Percentiles rank a stretch among this genome's conserved stretches.
These are phyloP conservation scores for Ridgeia piscesae DNA, from an alignment of 1,140 invertebrate genomes.

Conservation along the genomic window DNA sequence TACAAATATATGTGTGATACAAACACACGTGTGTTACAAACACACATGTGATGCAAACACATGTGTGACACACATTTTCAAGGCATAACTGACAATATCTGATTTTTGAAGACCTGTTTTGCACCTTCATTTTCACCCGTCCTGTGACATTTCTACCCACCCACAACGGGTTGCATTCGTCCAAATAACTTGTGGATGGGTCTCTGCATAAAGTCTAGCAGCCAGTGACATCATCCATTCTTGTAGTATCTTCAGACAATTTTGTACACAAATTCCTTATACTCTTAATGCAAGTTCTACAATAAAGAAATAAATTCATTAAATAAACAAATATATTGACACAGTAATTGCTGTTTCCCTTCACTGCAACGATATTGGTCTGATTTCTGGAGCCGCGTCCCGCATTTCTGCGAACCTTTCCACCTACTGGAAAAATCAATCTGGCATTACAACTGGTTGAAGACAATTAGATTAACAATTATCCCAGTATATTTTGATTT, in stretches of 20 bases:
- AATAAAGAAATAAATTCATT: neutral
- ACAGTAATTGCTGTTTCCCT: neutral
- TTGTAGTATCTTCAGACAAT: neutral
- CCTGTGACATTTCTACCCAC: too few relatives aligned
- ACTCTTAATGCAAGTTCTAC: neutral
- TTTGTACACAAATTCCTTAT: neutral
- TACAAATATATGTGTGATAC: too few relatives aligned
- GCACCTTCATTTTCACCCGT: too few relatives aligned
- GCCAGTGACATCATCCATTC: neutral
- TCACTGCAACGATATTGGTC: neutral
- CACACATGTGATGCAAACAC: too few relatives aligned
- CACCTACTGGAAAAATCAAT: neutral
- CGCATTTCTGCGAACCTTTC: neutral
- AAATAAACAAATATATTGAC: neutral
- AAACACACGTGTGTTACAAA: too few relatives aligned
- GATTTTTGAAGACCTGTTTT: too few relatives aligned
- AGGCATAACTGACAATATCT: too few relatives aligned
- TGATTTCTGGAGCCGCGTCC: neutral
- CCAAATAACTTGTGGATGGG: too few relatives aligned
- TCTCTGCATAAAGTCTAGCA: too few relatives aligned
- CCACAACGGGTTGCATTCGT: too few relatives aligned
- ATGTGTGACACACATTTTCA: too few relatives aligned
- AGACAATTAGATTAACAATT: neutral
- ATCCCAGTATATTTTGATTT: constrained; percentile 6
- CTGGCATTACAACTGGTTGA: neutral